Conservation (phyloP, 2,888 invertebrate species). For the Drosophila picticornis region DNA sequence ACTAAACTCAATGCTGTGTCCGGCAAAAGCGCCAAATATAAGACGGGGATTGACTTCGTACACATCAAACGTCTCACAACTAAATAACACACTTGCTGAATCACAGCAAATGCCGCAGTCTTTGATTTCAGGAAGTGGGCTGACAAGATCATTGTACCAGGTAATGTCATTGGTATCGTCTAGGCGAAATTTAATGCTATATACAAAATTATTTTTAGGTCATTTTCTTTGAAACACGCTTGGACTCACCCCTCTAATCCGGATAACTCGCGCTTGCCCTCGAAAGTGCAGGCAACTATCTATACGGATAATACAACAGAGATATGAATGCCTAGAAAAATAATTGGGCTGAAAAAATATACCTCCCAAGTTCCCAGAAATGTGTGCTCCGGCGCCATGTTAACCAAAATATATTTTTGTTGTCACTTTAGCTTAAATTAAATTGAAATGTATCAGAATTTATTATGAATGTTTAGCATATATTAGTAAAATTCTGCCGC, state of each 20-base stretch:
- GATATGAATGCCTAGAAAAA: too few species aligned
- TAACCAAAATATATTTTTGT: not conserved
- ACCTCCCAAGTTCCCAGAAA: conserved; percentile 37
- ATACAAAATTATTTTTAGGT: conserved; percentile 42
- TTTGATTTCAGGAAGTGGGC: conserved; percentile 83
- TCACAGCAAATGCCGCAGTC: conserved; percentile 82
- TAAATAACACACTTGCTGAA: conserved; percentile 87
- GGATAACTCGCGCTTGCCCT: conserved; percentile 80
- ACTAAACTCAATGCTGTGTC: conserved; percentile 89
- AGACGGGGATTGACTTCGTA: conserved; percentile 84
- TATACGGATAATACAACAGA: conserved; percentile 21
- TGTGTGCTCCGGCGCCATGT: conserved; percentile 30
- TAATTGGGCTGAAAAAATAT: not conserved
- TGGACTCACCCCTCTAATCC: conserved; percentile 81
- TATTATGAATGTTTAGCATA: not conserved
- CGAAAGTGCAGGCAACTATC: conserved; percentile 83
- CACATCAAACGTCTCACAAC: conserved; percentile 89
- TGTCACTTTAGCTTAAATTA: not conserved
- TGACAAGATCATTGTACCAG: conserved; percentile 87
- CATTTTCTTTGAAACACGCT: not conserved
- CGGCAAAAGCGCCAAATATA: conserved; percentile 88
- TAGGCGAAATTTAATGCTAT: conserved; percentile 85
- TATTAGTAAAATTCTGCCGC: not conserved
- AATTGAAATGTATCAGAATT: not conserved
- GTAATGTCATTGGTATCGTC: conserved; percentile 88